A percentile compares a stretch with the other conserved stretches of the same genome.
Conservation (phyloP, 1,140 invertebrate species). For the Panulirus ornatus region DNA sequence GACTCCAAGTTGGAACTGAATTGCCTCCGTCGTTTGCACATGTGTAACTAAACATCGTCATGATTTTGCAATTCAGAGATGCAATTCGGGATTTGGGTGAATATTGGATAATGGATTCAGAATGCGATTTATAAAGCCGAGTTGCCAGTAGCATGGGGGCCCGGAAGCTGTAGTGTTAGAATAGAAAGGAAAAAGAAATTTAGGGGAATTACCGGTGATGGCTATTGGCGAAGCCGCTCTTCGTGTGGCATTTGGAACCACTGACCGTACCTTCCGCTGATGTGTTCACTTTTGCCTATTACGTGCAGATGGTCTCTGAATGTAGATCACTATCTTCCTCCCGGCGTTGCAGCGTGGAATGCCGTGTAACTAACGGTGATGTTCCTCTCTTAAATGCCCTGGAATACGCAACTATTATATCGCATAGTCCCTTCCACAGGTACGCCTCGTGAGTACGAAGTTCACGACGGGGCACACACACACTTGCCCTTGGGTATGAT, state of each 20-base stretch:
- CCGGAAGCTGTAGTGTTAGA: not conserved
- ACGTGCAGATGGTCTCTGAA: too few species aligned
- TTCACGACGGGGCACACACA: too few species aligned
- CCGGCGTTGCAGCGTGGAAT: not conserved
- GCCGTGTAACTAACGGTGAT: not conserved
- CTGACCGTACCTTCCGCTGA: too few species aligned
- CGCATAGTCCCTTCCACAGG: too few species aligned
- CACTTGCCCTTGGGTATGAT: too few species aligned
- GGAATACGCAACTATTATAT: not conserved
- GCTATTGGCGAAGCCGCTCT: too few species aligned
- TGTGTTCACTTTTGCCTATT: too few species aligned
- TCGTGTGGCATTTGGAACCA: too few species aligned
- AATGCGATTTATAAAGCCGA: conserved; percentile 43
- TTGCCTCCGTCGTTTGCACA: not conserved
- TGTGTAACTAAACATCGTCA: not conserved
- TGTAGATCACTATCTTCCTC: too few species aligned
- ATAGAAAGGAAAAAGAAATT: too few species aligned
- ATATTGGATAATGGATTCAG: conserved; percentile 47
- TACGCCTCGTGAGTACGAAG: too few species aligned
- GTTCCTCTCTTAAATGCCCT: not conserved
- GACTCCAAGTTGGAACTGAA: not conserved
- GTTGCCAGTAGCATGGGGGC: conserved; percentile 26
- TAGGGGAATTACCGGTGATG: too few species aligned
- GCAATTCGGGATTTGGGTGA: conserved; percentile 23
- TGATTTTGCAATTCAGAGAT: conserved; percentile 26